Conservation (phyloP, 2,888 invertebrate genomes). For the Cactoblastis cactorum region DNA sequence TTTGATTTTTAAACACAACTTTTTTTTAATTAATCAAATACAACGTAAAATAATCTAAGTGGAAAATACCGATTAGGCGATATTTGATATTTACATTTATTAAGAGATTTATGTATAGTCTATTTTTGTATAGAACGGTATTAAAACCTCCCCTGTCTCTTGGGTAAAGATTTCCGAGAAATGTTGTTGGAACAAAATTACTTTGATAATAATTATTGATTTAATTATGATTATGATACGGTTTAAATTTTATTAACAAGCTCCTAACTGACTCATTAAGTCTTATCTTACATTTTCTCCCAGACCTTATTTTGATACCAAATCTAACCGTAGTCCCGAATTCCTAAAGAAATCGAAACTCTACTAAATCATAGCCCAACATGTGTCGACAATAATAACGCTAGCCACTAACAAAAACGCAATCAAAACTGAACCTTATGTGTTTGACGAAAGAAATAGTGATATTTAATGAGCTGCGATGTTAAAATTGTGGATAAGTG, state of each 20-base stretch:
- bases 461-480: background rate
- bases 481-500: slow-evolving; percentile 24
- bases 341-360: slow-evolving; percentile 77
- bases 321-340: slow-evolving; percentile 32
- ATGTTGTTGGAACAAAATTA: background rate
- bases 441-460: slow-evolving; percentile 24
- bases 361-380: slow-evolving; percentile 64
- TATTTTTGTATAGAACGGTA: background rate
- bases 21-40: background rate
- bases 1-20: background rate
- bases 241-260: background rate
- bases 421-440: slow-evolving; percentile 26
- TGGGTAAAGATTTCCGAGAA: background rate
- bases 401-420: slow-evolving; percentile 2
- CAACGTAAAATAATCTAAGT: background rate
- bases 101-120: background rate
- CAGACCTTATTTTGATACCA: slow-evolving; percentile 4
- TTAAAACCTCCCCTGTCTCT: background rate
- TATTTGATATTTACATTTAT: background rate
- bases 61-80: background rate
- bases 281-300: background rate
- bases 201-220: background rate
- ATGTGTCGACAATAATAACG: slow-evolving; percentile 14
- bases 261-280: no score
- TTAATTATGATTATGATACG: background rate